Percentiles rank a stretch among this genome's conserved stretches.
phyloP scores from a whole-genome alignment of 2,113 vertebrate species.

The Cebidichthys violaceus region DNA sequence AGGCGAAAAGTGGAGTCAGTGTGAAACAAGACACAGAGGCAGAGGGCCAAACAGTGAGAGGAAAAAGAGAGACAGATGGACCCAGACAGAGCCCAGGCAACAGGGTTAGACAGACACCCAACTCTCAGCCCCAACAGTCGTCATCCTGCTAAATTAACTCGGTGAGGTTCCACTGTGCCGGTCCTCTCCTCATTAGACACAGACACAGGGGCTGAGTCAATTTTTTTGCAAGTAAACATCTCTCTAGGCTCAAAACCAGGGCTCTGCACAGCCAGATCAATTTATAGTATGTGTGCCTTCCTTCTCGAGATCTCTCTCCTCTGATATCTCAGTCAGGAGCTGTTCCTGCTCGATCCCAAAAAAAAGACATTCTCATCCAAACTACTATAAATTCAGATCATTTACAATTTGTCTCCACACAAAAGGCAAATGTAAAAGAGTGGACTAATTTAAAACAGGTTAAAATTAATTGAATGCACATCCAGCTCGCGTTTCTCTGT shows the following conservation, averaged over 20 bases:
- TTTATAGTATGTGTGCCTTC: conserved; percentile 30
- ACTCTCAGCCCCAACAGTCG: conserved; percentile 46
- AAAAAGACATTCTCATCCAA: not conserved
- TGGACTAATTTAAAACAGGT: not conserved
- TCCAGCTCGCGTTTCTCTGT: not conserved
- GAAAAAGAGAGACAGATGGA: conserved; percentile 41
- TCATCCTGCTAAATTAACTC: conserved; percentile 65
- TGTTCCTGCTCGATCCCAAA: not conserved
- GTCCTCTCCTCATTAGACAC: conserved; percentile 67
- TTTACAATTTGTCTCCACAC: not conserved
- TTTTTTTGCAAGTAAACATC: conserved; percentile 64
- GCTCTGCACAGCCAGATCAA: conserved; percentile 30
- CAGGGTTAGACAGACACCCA: conserved; percentile 34
- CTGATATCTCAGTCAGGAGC: conserved; percentile 5
- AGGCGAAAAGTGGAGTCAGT: not conserved
- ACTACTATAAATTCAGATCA: not conserved
- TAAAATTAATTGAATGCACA: not conserved
- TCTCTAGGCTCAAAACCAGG: conserved; percentile 36
- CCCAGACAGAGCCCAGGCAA: conserved; percentile 9
- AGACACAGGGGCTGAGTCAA: conserved; percentile 47
- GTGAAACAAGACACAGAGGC: not conserved
- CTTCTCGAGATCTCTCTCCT: not conserved
- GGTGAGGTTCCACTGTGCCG: conserved; percentile 57
- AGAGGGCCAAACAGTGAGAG: conserved; percentile 4
- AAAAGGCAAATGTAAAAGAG: not conserved